Conservation (phyloP, 2,888 invertebrate species). For the Aspidiotus destructor region DNA sequence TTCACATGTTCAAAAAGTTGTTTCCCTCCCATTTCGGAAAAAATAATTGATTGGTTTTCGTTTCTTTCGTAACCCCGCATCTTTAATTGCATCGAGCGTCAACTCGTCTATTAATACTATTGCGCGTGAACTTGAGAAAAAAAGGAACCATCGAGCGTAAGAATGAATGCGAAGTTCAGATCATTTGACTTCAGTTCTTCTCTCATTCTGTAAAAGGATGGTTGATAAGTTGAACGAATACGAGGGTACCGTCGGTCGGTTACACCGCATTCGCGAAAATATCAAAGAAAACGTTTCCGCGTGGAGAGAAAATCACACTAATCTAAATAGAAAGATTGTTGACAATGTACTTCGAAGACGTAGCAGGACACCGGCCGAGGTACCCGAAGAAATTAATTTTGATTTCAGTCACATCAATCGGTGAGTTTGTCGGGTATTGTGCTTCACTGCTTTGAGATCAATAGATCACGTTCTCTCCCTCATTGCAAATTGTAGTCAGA, state of each 20-base stretch:
- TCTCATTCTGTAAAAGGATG: conserved; percentile 42
- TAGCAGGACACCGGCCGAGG: neutral
- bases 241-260: conserved; percentile 61
- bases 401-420: conserved; percentile 34
- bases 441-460: neutral
- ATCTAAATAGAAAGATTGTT: conserved; percentile 13
- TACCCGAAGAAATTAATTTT: neutral
- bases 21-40: no score
- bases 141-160: no score
- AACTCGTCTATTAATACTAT: no score
- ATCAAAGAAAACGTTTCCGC: conserved; percentile 53
- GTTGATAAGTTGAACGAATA: conserved; percentile 72
- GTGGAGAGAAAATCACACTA: conserved; percentile 42
- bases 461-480: no score
- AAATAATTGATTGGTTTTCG: no score
- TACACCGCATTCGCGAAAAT: conserved; percentile 58
- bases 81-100: no score
- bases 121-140: no score
- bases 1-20: no score
- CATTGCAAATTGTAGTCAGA: no score
- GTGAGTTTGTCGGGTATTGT: conserved; percentile 12
- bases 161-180: no score
- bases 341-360: conserved; percentile 7
- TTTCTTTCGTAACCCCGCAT: no score
- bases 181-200: no score